phyloP scores from a whole-genome alignment of 2,888 invertebrate species.

The Hydroisotoma schaefferi region DNA sequence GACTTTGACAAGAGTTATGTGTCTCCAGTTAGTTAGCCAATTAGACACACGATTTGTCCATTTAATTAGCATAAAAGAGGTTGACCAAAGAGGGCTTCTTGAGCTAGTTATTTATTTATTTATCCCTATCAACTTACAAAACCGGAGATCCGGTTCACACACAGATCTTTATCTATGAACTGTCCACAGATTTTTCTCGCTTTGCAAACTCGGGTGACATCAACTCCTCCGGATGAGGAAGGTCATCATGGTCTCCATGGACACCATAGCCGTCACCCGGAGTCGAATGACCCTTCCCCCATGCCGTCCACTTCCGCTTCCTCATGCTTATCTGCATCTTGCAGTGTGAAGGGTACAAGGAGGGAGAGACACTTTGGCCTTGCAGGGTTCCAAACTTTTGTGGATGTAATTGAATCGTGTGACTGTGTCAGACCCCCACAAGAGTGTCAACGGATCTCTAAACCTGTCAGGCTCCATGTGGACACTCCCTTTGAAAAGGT shows the following conservation, averaged over 20 bases:
- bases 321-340: slow-evolving; percentile 36
- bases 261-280: slow-evolving; percentile 10
- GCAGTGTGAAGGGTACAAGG: slow-evolving; percentile 31
- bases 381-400: slow-evolving; percentile 31
- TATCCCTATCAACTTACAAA: neutral
- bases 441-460: slow-evolving; percentile 33
- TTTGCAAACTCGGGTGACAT: slow-evolving; percentile 29
- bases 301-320: slow-evolving; percentile 9
- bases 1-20: neutral
- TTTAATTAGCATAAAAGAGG: slow-evolving; percentile 39
- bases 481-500: slow-evolving; percentile 44
- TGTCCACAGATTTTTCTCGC: slow-evolving; percentile 41
- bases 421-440: slow-evolving; percentile 38
- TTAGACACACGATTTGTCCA: slow-evolving; percentile 31
- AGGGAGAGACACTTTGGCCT: slow-evolving; percentile 39
- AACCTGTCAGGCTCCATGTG: slow-evolving; percentile 27
- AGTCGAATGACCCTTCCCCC: neutral
- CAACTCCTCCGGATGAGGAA: neutral
- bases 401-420: slow-evolving; percentile 45
- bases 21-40: neutral
- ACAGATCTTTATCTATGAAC: slow-evolving; percentile 42
- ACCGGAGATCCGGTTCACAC: slow-evolving; percentile 7
- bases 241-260: too few species aligned
- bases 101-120: neutral
- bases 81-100: neutral